Evolutionary conservation across 2,797 vertebrate genomes (phyloP).

Genomic region (Delichon dasypus): DNA sequence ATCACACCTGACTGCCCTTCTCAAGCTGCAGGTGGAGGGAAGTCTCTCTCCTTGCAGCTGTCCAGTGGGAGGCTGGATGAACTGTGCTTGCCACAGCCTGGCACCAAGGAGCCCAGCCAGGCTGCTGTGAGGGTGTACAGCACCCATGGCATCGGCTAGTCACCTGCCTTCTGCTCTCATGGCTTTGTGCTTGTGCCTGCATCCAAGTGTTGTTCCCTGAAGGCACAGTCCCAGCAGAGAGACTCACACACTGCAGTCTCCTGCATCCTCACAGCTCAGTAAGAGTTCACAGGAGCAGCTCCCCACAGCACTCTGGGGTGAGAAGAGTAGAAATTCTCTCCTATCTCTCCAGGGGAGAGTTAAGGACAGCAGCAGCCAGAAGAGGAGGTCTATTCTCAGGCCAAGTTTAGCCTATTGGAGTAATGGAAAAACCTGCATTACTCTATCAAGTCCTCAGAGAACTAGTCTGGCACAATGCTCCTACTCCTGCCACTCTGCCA

Average conservation of each 20-base stretch:
- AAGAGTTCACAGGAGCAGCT: background rate
- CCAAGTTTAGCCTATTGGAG: background rate
- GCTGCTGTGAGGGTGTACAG: background rate
- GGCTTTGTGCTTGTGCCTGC: background rate
- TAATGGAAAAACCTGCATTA: background rate
- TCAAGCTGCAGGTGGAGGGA: background rate
- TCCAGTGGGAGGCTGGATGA: background rate
- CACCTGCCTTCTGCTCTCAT: background rate
- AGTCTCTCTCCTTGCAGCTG: background rate
- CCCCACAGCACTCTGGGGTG: rapidly evolving
- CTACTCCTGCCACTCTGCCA: background rate
- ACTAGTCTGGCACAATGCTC: background rate
- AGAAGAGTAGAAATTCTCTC: background rate
- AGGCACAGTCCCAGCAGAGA: background rate
- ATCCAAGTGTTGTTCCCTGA: background rate
- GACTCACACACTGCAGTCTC: background rate
- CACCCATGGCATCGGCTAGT: rapidly evolving
- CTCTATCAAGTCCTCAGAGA: background rate
- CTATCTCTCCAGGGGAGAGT: background rate
- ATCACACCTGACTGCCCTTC: background rate
- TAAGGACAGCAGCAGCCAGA: background rate
- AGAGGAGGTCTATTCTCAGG: background rate
- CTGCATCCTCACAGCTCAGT: background rate
- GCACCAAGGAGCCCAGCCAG: background rate
- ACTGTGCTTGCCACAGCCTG: background rate